Base-by-base conservation (phyloP, 2,113 vertebrate genomes). In the Nothoprocta perdicaria region DNA sequence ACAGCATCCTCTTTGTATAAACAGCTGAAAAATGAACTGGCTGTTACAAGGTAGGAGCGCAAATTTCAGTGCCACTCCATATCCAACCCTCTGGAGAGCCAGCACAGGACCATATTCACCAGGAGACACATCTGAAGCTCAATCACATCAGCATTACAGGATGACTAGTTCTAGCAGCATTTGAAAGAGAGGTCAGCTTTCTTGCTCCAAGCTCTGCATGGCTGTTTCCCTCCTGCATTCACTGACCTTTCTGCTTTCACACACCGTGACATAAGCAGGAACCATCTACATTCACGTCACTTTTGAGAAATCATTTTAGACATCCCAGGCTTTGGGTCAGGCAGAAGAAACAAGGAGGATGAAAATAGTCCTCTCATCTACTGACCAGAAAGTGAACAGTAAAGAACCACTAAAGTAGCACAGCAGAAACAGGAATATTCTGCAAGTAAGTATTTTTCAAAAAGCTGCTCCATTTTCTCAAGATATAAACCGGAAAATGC, bases 381-480 rank as follows among this genome's bases (percentile, higher is more conserved):
- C 26, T 3, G 14, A 9, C 13, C 53, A 79, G 18, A 63, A 85
- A n/a, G n/a, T 4, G 17, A 21, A 40, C 23, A 63, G 35, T 9
- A 69, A 76, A 46, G 21, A 84, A 61, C 10, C 91, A 87, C 52
- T 60, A 75, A 53, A 80, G 27, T 23, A 14, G 16, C 27, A 23
- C 5, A 5, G n/a, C 17, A 86, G 38, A 60, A 78, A 58, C 41
- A 7, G 21, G 83, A 72, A 33, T 14, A 55, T 1, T 5, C 1
- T 22, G 0, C 8, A 82, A 57, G 29, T 75, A 63, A 81, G 57
- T 50, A 46, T 78, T 83, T 83, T 61, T 66, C 50, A 73, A 50
- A 38, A 79, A 86, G 89, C 66, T 60, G 61, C 88, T 40, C 12
- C 5, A 31, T 76, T 86, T 78, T 53, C 66, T 65, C 55, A 55